Conservation (phyloP, 2,113 vertebrate genomes). For the Cyphomyrus plagiostoma region DNA sequence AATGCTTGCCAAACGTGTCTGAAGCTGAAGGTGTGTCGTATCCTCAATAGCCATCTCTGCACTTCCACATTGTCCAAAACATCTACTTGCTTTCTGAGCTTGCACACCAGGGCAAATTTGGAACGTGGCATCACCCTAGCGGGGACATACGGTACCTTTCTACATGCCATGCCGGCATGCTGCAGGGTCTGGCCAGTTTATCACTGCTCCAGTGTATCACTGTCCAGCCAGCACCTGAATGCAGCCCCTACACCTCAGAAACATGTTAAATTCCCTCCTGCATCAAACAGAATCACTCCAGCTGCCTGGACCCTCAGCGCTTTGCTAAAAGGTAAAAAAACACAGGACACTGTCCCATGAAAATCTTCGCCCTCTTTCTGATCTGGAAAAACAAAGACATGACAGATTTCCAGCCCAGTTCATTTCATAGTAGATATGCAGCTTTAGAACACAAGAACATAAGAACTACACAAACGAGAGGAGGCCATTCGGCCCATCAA, state of each 20-base stretch:
- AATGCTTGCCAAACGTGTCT: not conserved
- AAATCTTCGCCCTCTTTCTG: not conserved
- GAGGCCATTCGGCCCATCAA: too few relatives aligned
- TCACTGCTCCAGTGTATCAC: not conserved
- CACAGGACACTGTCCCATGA: not conserved
- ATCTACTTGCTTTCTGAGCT: not conserved
- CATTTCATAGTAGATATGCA: not conserved
- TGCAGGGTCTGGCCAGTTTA: not conserved
- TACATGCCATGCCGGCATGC: not conserved
- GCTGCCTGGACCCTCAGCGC: not conserved
- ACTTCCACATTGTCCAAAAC: not conserved
- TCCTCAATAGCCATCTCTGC: not conserved
- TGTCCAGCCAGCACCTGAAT: not conserved
- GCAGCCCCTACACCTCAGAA: not conserved
- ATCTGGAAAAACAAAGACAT: not conserved
- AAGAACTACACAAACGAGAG: too few relatives aligned
- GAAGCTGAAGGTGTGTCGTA: not conserved
- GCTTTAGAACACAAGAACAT: too few relatives aligned
- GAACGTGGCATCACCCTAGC: not conserved
- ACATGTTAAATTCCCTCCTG: not conserved
- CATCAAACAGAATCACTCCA: not conserved
- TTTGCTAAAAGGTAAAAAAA: not conserved
- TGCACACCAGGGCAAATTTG: not conserved
- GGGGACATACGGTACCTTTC: not conserved
- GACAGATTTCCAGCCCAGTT: not conserved